Evolutionary conservation across 1,140 invertebrate genomes (phyloP), one percentile per base, ranked within the genome.

Genomic region (Dendroctonus ponderosae): DNA sequence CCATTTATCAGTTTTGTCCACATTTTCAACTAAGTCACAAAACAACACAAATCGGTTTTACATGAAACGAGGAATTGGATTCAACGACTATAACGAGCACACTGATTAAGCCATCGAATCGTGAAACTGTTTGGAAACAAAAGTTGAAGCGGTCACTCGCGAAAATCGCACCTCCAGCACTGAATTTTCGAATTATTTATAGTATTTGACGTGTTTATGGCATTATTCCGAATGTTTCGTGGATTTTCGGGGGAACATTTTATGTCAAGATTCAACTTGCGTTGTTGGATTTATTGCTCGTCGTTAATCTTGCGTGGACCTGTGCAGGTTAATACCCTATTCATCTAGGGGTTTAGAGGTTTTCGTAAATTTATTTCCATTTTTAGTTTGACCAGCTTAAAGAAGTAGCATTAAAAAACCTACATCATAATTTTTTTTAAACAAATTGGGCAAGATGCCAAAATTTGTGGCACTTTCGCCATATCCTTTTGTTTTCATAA

Each of bases 161-260:
- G 56, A 58, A 58, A 58, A 58, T 58, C 56, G 56, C 56, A 58
- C 56, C 56, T 58, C 40, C 6, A 58, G 37, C 15, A 52, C 39
- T 44, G 14, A 58, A 40, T 58, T 58, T 58, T 44, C 42, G 42
- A 37, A 58, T 58, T 58, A 58, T 58, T 58, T 58, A 58, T 58
- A 58, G 56, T n/a, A 58, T 58, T 58, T 58, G 56, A 44, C 56
- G 56, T 44, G 46, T 58, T 56, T 56, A 56, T 56, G 53, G 53
- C 26, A 56, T 56, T 56, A 40, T n/a, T 56, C 26, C 53, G 53
- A 56, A 56, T 56, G 53, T 56, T 52, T 52, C n/a, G 50, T 9
- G n/a, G n/a, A 52, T 52, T 52, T 9, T 12, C 5, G 37, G 9
- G 26, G 50, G 37, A 52, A n/a, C 8, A 14, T 52, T 52, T 52